Percentiles rank a stretch among this genome's conserved stretches.
These are phyloP conservation scores for Dasyurus viverrinus DNA, from an alignment of 2,113 vertebrate species.

Conservation along the genomic window DNA sequence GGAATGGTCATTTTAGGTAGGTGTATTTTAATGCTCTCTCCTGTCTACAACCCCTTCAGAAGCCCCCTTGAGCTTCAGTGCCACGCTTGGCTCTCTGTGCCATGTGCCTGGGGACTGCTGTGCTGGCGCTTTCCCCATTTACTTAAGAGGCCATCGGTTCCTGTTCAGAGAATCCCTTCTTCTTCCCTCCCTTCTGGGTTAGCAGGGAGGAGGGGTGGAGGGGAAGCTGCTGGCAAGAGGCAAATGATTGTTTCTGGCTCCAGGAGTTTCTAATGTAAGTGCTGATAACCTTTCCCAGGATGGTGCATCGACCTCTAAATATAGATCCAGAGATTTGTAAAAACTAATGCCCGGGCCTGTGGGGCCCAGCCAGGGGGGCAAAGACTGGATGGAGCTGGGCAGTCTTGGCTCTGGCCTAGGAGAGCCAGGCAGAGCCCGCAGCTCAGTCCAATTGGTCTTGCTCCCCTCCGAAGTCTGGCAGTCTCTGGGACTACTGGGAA, in stretches of 20 bases:
- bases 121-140: background rate
- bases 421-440: background rate
- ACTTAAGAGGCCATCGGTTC: background rate
- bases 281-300: slow-evolving; percentile 76
- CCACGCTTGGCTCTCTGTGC: background rate
- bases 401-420: background rate
- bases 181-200: background rate
- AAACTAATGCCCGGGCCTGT: slow-evolving; percentile 66
- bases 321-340: slow-evolving; percentile 80
- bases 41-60: background rate
- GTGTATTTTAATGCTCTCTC: background rate
- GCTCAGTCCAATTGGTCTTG: background rate
- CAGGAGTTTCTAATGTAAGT: slow-evolving; percentile 52
- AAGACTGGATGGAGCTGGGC: background rate
- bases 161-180: background rate
- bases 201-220: background rate
- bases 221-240: accelerated
- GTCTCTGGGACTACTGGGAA: background rate
- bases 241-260: slow-evolving; percentile 47
- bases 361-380: background rate
- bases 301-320: slow-evolving; percentile 77
- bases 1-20: too few relatives aligned
- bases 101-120: background rate
- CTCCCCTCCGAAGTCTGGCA: background rate
- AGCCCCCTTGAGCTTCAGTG: background rate